Evolutionary conservation across 1,140 invertebrate genomes (phyloP).

Genomic region (Homalodisca vitripennis): DNA sequence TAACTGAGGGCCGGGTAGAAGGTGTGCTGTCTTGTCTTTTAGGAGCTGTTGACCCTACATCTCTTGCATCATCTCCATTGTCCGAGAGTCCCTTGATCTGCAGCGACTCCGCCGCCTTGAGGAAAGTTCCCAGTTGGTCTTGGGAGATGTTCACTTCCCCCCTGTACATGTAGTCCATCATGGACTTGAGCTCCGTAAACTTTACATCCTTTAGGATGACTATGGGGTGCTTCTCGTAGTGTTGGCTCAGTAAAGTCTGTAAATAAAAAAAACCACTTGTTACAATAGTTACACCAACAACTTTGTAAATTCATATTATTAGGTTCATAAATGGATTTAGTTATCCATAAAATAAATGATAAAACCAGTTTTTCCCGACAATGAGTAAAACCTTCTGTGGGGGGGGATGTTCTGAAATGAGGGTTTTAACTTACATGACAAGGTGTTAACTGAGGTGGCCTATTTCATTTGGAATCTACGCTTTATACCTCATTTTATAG

Average conservation of each 20-base stretch:
- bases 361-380: too few relatives aligned
- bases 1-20: constrained; percentile 18
- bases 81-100: constrained; percentile 92
- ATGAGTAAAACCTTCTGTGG: too few relatives aligned
- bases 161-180: constrained; percentile 94
- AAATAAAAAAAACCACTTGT: constrained; percentile 49
- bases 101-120: constrained; percentile 87
- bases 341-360: too few relatives aligned
- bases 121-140: constrained; percentile 81
- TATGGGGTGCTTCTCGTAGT: constrained; percentile 88
- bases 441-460: too few relatives aligned
- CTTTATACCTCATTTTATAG: too few relatives aligned
- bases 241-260: constrained; percentile 78
- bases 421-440: too few relatives aligned
- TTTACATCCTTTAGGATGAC: constrained; percentile 91
- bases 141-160: constrained; percentile 93
- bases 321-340: too few relatives aligned
- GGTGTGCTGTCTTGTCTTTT: too few relatives aligned
- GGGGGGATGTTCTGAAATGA: too few relatives aligned
- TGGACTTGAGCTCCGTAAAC: constrained; percentile 85
- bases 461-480: too few relatives aligned
- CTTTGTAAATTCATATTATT: too few relatives aligned
- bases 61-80: constrained; percentile 46
- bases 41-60: constrained; percentile 21
- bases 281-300: too few relatives aligned